Conservation (phyloP, 2,797 vertebrate species). For the Acrocephalus scirpaceus region DNA sequence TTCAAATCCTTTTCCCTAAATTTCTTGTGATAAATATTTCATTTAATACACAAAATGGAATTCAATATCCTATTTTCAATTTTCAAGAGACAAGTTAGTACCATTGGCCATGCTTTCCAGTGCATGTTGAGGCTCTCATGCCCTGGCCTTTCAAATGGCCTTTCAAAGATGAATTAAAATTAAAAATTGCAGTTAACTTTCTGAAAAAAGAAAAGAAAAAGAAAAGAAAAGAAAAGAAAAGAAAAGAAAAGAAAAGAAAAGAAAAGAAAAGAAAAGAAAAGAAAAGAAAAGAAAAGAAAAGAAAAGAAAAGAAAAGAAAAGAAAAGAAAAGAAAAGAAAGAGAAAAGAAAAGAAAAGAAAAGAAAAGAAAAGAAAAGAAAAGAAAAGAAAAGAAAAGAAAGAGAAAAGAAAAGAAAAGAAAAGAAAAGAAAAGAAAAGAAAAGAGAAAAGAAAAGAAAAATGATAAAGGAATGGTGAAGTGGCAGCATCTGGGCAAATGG, state of each 20-base stretch:
- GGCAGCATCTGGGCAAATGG: background rate
- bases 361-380: no score
- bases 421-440: no score
- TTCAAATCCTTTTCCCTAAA: conserved; percentile 23
- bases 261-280: no score
- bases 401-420: no score
- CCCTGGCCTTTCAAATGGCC: background rate
- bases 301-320: no score
- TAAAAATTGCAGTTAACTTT: background rate
- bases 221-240: no score
- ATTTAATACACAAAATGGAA: background rate
- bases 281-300: no score
- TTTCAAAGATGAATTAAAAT: background rate
- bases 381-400: no score
- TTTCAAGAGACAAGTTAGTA: conserved; percentile 5
- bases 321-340: no score
- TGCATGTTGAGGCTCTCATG: background rate
- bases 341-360: no score
- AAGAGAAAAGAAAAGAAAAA: background rate
- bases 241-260: no score
- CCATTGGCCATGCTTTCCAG: background rate
- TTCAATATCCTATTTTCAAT: background rate
- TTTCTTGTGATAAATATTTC: conserved; percentile 53
- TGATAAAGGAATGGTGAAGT: background rate
- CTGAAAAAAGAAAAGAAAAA: no score